These are phyloP conservation scores for Dipodomys ordii DNA, from an alignment of 2,113 vertebrate species.

Conservation along the genomic window DNA sequence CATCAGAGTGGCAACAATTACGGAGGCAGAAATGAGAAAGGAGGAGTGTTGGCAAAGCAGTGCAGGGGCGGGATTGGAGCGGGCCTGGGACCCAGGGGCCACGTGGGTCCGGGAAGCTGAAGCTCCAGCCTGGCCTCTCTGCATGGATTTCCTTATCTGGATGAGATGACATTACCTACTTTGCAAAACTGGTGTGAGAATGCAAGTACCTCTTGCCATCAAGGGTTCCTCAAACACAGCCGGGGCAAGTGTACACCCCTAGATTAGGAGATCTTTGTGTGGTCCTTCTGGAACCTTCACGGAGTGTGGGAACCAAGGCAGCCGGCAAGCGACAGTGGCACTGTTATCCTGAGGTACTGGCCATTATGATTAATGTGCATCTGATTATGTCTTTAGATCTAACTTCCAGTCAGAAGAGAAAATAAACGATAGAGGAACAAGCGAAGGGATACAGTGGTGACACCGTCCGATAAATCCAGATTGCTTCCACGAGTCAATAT, in stretches of 20 bases:
- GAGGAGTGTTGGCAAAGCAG: background rate
- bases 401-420: no score
- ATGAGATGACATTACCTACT: background rate
- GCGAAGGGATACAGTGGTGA: no score
- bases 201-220: background rate
- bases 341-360: background rate
- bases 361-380: no score
- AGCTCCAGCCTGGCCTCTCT: background rate
- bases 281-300: background rate
- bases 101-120: fast-evolving
- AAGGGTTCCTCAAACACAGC: background rate
- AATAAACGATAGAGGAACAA: no score
- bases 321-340: background rate
- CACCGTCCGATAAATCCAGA: no score
- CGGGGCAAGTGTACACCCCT: background rate
- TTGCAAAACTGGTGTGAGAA: background rate
- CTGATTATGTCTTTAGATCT: no score
- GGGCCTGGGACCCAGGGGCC: background rate
- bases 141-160: background rate
- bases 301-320: background rate
- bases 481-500: no score
- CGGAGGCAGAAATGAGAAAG: slow-evolving; percentile 30
- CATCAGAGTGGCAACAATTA: slow-evolving; percentile 66
- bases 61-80: background rate
- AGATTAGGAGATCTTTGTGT: background rate